Base-by-base conservation (phyloP, 2,888 invertebrate genomes). In the Phortica okadai region DNA sequence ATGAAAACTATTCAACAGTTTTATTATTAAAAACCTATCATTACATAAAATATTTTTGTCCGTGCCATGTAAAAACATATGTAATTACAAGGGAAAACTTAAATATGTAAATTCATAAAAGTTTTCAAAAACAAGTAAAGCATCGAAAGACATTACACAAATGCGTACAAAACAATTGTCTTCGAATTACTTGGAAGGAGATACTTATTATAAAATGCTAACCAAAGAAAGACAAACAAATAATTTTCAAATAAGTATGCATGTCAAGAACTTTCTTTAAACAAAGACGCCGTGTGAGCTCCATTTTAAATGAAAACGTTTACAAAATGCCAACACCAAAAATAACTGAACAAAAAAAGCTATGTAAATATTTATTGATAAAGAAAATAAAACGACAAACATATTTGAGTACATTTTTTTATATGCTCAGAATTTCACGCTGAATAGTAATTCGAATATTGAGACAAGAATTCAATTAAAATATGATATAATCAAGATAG, bases 401-500 rank as follows among this genome's bases (percentile, higher is more conserved):
- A 74, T 81, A 78, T 79, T 80, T 81, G 83, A 78, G 85, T 84
- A 76, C 87, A 85, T 88, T 88, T 84, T 86, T 82, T 81, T 87
- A 88, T 89, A 88, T 87, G 88, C 80, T 82, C 84, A 86, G 87
- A 87, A 88, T 89, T 88, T 88, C 87, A 89, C 89, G 87, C 88
- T 83, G 85, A 83, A 88, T 88, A 89, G 88, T 33, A 33, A 33
- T 33, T 33, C 4, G 33, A 33, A 33, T 33, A 89, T 88, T 87
- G 86, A 82, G 79, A 82, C 79, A 76, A 33, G 33, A 33, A 33
- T 33, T 33, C 33, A 78, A 79, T 76, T 56, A 67, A 69, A 58
- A 70, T 56, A 33, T 73, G 78, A 59, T 73, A 78, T 66, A 74
- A 69, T 58, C 59, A 75, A 62, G 2, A 33, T 33, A 33, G 4